A percentile compares a stretch with the other conserved stretches of the same genome.
Evolutionary conservation across 2,888 invertebrate genomes (phyloP).

Genomic region (Limenitis camilla): DNA sequence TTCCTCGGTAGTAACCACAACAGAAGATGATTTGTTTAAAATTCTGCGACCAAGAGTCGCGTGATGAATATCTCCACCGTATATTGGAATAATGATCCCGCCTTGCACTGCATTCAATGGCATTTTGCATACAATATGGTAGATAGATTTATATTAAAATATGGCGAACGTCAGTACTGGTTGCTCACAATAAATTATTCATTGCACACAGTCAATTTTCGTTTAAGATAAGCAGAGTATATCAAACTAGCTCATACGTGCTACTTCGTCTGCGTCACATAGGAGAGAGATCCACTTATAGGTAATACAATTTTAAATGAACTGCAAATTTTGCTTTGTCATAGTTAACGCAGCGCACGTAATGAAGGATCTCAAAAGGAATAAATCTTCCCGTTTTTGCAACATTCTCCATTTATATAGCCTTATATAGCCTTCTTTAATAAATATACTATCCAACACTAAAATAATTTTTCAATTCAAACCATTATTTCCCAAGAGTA

Average conservation of each 20-base stretch:
- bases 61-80: slow-evolving; percentile 71
- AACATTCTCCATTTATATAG: too few relatives aligned
- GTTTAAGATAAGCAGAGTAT: slow-evolving; percentile 64
- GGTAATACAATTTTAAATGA: too few relatives aligned
- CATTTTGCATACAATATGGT: slow-evolving; percentile 74
- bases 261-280: too few relatives aligned
- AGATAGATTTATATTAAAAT: slow-evolving; percentile 74
- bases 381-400: too few relatives aligned
- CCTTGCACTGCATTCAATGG: slow-evolving; percentile 72
- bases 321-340: too few relatives aligned
- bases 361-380: too few relatives aligned
- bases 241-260: slow-evolving; percentile 60
- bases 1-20: slow-evolving; percentile 32
- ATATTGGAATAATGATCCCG: slow-evolving; percentile 72
- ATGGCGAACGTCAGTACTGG: slow-evolving; percentile 69
- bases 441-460: too few relatives aligned
- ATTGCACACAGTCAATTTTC: slow-evolving; percentile 70
- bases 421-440: too few relatives aligned
- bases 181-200: slow-evolving; percentile 72
- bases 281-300: too few relatives aligned
- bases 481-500: too few relatives aligned
- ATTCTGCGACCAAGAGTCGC: slow-evolving; percentile 55
- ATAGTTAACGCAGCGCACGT: too few relatives aligned
- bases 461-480: too few relatives aligned
- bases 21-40: slow-evolving; percentile 74